Evolutionary conservation across 2,113 vertebrate genomes (phyloP), one percentile per base, ranked within the genome.

Genomic region (Rhinopomastus cyanomelas): DNA sequence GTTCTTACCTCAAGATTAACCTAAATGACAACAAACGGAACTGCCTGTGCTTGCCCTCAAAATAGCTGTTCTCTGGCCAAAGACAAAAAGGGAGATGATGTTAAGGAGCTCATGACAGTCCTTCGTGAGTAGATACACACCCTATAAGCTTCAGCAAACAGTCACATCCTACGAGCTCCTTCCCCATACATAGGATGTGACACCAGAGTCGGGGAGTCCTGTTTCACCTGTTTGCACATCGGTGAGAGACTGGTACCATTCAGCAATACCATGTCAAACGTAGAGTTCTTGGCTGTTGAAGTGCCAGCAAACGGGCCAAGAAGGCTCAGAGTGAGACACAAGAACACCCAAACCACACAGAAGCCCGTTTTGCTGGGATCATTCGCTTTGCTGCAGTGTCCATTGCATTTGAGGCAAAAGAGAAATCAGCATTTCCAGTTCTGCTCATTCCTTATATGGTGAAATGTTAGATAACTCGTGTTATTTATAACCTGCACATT

Each of bases 401-500:
- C 92, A 77, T 85, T 90, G 79, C 37, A 79, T 80, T 49, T 77
- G n/a, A 94, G 78, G 84, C 83, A 86, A 92, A 92, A 90, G 73
- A 88, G 37, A 95, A 95, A 91, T 87, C 77, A 62, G 86, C 81
- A 93, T 96, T 95, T 95, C 86, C 88, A 90, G 52, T 93, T 85
- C 78, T 92, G 67, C 74, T 82, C 32, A 62, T 93, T 94, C 94
- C 94, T 94, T 95, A 90, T 94, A 95, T 90, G 95, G 94, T 44
- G 81, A 95, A 95, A 95, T 90, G 86, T 95, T 96, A 96, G 95
- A 95, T 94, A 95, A 95, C 95, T 95, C 62, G 69, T 1, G 86
- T 94, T 96, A 96, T 96, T 95, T 95, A 95, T 95, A 95, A 91
- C 81, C 68, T 93, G 92, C 81, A 82, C 80, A 92, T 95, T 95